Evolutionary conservation across 2,113 vertebrate genomes (phyloP), one percentile per base, ranked within the genome.

Genomic region (Cacatua alba): DNA sequence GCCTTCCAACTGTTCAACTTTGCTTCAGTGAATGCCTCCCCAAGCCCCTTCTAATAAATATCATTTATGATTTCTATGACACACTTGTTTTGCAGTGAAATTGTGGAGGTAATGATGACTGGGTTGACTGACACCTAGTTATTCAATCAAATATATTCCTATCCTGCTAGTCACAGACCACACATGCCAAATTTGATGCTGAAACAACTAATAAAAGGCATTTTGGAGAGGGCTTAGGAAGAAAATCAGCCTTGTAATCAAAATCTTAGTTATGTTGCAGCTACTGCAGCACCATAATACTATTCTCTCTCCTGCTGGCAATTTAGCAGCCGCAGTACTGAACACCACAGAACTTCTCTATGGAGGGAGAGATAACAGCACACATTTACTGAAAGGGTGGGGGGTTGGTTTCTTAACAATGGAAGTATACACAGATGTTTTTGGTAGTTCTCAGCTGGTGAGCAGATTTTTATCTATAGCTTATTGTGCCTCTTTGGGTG

Each of bases 221-320:
- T 72, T 96, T 92, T 52, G 33, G n/a, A 78, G 19, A 29, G 17
- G 15, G 28, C 37, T 65, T 77, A 39, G 52, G 78, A 88, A 92
- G 49, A 96, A 94, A 96, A 91, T 94, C 59, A 70, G 68, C 60
- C 77, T 74, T 70, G 41, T 87, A 96, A 94, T 84, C 82, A 93
- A 93, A 94, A 82, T 49, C 55, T 64, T 88, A 95, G 91, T 86
- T 63, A 33, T 24, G 33, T 51, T 53, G 51, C 65, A 94, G 83
- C 53, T 88, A 60, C n/a, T 93, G 53, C 68, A 87, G 86, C 81
- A 60, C 60, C 39, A 39, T 77, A 92, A 62, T 37, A 84, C 71
- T 63, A 37, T 82, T 86, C 92, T 88, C 89, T 93, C 64, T 60
- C 78, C 64, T 86, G 60, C 78, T 92, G 55, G 21, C 88, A 92